A percentile compares a stretch with the other conserved stretches of the same genome.
Conservation (phyloP, 2,797 vertebrate genomes). For the Danio albolineatus region DNA sequence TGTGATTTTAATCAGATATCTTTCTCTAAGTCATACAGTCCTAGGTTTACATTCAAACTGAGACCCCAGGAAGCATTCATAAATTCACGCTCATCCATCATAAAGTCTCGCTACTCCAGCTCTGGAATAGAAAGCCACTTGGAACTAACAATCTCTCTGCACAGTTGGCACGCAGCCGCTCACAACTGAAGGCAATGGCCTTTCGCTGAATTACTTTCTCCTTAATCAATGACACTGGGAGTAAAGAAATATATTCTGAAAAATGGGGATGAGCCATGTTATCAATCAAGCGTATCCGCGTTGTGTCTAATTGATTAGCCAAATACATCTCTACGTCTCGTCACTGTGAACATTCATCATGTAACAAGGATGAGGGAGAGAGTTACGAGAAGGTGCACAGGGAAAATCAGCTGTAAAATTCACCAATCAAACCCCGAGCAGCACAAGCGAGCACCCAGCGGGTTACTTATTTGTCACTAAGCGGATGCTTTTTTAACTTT, state of each 20-base stretch:
- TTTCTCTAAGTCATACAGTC: not conserved
- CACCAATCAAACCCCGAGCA: conserved; percentile 45
- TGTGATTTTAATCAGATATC: not conserved
- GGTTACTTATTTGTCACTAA: not conserved
- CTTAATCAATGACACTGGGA: conserved; percentile 75
- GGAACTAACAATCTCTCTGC: conserved; percentile 70
- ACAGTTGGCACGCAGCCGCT: conserved; percentile 57
- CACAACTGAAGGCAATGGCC: conserved; percentile 67
- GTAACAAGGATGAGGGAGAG: conserved; percentile 44
- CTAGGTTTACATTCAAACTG: not conserved
- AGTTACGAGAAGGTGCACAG: conserved; percentile 58
- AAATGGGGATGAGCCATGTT: conserved; percentile 51
- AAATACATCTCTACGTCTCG: conserved; percentile 66
- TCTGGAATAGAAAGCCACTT: conserved; percentile 63
- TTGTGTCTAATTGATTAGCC: conserved; percentile 65
- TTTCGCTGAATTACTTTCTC: conserved; percentile 71
- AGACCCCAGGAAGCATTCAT: conserved; percentile 31
- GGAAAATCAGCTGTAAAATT: conserved; percentile 35
- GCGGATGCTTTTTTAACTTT: not conserved
- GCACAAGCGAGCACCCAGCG: not conserved
- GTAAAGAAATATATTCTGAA: conserved; percentile 66
- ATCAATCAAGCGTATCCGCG: conserved; percentile 67
- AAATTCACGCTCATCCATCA: conserved; percentile 57
- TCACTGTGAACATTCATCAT: conserved; percentile 64
- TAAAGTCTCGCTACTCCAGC: conserved; percentile 17